Percentiles rank a stretch among this genome's conserved stretches.
These are phyloP conservation scores for Parasteatoda lunata DNA, from an alignment of 2,888 invertebrate genomes.

Conservation along the genomic window DNA sequence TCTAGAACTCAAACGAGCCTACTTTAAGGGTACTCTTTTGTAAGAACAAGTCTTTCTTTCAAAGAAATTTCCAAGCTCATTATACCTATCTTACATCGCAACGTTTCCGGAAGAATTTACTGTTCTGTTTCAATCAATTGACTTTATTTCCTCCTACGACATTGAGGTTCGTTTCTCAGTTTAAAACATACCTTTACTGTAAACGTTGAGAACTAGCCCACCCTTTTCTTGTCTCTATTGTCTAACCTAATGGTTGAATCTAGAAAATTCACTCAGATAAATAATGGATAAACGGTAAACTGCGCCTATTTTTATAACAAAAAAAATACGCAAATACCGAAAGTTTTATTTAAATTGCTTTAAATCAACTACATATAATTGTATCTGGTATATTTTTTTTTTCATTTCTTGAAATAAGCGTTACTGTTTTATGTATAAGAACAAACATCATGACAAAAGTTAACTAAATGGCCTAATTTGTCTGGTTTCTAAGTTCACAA, in stretches of 20 bases:
- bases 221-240: conserved; percentile 43
- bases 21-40: conserved; percentile 14
- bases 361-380: no score
- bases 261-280: conserved; percentile 21
- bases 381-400: no score
- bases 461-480: no score
- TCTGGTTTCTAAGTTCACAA: neutral
- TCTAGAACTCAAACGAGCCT: no score
- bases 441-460: no score
- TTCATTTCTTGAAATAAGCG: no score
- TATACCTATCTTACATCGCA: conserved; percentile 31
- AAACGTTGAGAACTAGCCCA: conserved; percentile 16
- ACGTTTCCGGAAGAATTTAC: neutral
- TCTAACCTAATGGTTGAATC: conserved; percentile 47
- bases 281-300: conserved; percentile 17
- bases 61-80: conserved; percentile 12
- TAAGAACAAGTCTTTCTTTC: conserved; percentile 19
- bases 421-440: no score
- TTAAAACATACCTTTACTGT: conserved; percentile 19
- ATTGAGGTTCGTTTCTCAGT: neutral
- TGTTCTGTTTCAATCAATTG: conserved; percentile 25
- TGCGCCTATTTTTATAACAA: no score
- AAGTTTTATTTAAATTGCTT: no score
- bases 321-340: no score
- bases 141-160: neutral